Percentiles rank a stretch among this genome's conserved stretches.
These are phyloP conservation scores for Cydia pomonella DNA, from an alignment of 1,140 invertebrate species.

Conservation along the genomic window DNA sequence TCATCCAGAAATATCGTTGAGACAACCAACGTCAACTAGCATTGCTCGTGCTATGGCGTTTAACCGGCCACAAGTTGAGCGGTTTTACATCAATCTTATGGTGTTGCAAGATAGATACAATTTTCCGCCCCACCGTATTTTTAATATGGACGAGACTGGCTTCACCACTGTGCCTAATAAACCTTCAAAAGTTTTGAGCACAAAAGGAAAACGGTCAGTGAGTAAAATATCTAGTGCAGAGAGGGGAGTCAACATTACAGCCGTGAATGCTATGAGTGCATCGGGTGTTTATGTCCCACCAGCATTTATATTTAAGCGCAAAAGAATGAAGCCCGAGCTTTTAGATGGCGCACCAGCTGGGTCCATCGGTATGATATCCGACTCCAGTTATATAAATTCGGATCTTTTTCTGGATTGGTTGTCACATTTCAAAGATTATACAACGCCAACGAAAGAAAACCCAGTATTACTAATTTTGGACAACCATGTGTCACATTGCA, in stretches of 20 bases:
- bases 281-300: slow-evolving; percentile 55
- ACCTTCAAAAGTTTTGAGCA: slow-evolving; percentile 49
- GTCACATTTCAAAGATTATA: slow-evolving; percentile 47
- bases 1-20: not conserved
- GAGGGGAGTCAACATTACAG: slow-evolving; percentile 54
- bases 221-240: slow-evolving; percentile 50
- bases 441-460: slow-evolving; percentile 45
- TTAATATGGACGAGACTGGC: no score
- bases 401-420: slow-evolving; percentile 57
- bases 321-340: slow-evolving; percentile 42
- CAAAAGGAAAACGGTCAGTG: slow-evolving; percentile 56
- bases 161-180: slow-evolving; percentile 36
- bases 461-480: slow-evolving; percentile 55
- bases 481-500: slow-evolving; percentile 52
- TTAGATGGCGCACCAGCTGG: slow-evolving; percentile 57
- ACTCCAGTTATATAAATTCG: slow-evolving; percentile 44
- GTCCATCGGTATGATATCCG: slow-evolving; percentile 47
- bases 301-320: slow-evolving; percentile 41
- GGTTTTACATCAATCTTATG: no score
- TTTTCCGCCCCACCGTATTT: no score
- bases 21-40: no score
- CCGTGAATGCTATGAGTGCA: slow-evolving; percentile 54
- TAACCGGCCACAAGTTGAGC: no score
- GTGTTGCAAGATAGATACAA: no score
- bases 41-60: no score